Percentiles rank a stretch among this genome's conserved stretches.
Evolutionary conservation across 2,113 vertebrate species (phyloP).

Genomic region (Macaca nemestrina): DNA sequence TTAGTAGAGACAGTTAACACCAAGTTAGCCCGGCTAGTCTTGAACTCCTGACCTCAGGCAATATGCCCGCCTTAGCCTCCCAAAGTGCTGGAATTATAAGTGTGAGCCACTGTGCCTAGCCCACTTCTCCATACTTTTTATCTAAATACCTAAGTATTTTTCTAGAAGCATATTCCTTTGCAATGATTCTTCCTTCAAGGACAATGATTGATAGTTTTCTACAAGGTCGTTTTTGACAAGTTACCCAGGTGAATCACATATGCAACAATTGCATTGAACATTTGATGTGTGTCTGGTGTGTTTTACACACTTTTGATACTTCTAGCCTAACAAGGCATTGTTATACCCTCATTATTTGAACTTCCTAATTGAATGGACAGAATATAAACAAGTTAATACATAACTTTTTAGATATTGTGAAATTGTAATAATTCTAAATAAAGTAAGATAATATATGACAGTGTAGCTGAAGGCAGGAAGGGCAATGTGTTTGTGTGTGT

Average conservation of each 20-base stretch:
- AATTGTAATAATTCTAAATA: neutral
- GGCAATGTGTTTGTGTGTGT: neutral
- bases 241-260: neutral
- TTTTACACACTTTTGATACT: neutral
- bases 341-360: neutral
- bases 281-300: neutral
- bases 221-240: neutral
- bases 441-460: neutral
- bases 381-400: neutral
- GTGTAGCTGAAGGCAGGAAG: neutral
- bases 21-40: no score
- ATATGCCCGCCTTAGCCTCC: no score
- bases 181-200: neutral
- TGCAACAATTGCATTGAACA: neutral
- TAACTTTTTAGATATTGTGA: neutral
- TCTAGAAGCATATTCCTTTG: neutral
- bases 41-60: no score
- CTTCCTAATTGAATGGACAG: neutral
- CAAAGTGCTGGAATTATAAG: no score
- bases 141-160: neutral
- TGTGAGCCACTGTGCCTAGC: no score
- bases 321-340: neutral
- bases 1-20: no score
- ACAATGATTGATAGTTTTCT: neutral
- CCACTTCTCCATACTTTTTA: neutral